phyloP scores from a whole-genome alignment of 2,888 invertebrate species.

The Tetranychus truncatus region DNA sequence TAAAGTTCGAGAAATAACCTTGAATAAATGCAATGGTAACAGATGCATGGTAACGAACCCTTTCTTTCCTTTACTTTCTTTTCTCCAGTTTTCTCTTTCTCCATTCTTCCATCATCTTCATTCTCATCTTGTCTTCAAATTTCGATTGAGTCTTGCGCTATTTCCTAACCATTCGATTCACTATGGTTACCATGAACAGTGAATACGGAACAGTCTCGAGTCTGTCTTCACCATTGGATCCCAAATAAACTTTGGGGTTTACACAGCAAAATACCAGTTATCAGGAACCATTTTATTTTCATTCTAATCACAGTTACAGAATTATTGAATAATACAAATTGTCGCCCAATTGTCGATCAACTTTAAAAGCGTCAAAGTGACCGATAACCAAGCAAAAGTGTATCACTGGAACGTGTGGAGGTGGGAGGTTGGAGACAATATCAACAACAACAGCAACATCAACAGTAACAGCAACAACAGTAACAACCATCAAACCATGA shows the following conservation, averaged over 20 bases:
- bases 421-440: neutral
- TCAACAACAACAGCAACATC: neutral
- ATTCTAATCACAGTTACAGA: neutral
- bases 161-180: neutral
- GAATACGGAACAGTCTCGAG: neutral
- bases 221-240: neutral
- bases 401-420: neutral
- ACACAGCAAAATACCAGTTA: too few species aligned
- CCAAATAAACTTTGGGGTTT: too few species aligned
- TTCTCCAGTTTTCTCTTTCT: neutral
- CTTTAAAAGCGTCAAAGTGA: neutral
- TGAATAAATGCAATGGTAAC: neutral
- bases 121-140: conserved; percentile 1
- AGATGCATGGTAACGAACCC: neutral
- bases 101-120: neutral
- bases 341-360: neutral
- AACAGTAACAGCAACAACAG: neutral
- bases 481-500: neutral
- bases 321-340: neutral
- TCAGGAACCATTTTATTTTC: neutral
- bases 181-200: neutral
- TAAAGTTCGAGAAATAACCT: neutral
- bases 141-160: neutral
- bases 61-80: neutral
- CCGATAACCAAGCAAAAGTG: neutral